Evolutionary conservation across 2,888 invertebrate genomes (phyloP).

Genomic region (Ditula angustiorana): DNA sequence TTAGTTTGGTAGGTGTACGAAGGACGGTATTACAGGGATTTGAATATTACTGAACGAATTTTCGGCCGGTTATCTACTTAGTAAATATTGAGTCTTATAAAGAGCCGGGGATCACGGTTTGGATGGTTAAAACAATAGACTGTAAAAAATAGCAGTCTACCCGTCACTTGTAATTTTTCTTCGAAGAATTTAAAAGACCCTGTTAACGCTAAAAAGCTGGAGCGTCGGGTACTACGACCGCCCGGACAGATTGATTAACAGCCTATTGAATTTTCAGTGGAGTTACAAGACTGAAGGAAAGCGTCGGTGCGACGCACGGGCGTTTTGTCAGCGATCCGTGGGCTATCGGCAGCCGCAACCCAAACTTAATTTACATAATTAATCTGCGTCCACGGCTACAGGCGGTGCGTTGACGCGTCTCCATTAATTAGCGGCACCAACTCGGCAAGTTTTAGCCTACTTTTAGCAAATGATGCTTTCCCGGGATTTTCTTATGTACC

Average conservation of each 20-base stretch:
- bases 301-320: conserved; percentile 47
- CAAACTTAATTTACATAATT: conserved; percentile 73
- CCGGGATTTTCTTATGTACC: conserved; percentile 26
- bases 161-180: neutral
- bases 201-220: conserved; percentile 36
- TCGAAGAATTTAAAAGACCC: conserved; percentile 31
- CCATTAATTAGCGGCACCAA: conserved; percentile 60
- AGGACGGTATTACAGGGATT: neutral
- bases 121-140: neutral
- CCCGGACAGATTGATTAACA: conserved; percentile 52
- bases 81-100: neutral
- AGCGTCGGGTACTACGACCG: conserved; percentile 26
- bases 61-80: no score
- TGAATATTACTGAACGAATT: neutral
- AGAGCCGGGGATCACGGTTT: neutral
- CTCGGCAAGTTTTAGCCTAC: conserved; percentile 48
- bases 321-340: conserved; percentile 62
- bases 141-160: neutral
- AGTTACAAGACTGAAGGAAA: conserved; percentile 54
- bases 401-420: conserved; percentile 56
- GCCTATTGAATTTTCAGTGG: conserved; percentile 53
- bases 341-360: conserved; percentile 65
- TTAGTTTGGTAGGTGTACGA: conserved; percentile 3
- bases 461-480: conserved; percentile 42
- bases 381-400: conserved; percentile 62